Base-by-base conservation (phyloP, 2,797 vertebrate genomes). In the Mus spretus region DNA sequence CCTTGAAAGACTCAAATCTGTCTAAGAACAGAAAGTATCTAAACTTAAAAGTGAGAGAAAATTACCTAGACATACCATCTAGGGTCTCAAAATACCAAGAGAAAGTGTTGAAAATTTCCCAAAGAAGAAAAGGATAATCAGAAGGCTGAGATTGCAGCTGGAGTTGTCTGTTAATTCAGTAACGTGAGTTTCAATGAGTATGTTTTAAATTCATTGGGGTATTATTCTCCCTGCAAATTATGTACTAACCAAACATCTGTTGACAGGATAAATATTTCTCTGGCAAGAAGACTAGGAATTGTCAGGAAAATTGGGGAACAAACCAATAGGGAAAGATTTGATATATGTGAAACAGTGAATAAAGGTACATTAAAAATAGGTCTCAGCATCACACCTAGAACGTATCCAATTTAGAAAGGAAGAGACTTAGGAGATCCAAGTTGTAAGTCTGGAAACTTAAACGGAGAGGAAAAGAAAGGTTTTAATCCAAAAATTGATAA, bases 211-310 rank as follows among this genome's bases (percentile, higher is more conserved):
- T 57, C n/a, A 1, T 20, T 50, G 34, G 53, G 17, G 53, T 59
- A 61, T 86, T 93, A 75, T 83, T 91, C 74, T 90, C 28, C 88
- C 14, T 78, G 11, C 89, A 74, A 92, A 61, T 83, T 50, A 65
- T 53, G 75, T 75, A 67, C 22, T 50, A 84, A 11, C 55, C 50
- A 78, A 65, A n/a, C 4, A 70, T 22, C 4, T 59, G 40, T 55
- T 47, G 15, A 31, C 59, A 90, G 55, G 70, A 61, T 65, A 83
- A 85, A 44, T 59, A 72, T 80, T 89, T 91, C 53, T 50, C 22
- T 19, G 28, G 44, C 17, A 55, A 44, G 24, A 79, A 79, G n/a
- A 84, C 26, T 47, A 34, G 55, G 20, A 57, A 3, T 78, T 80
- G 31, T 47, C 63, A 78, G 50, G 53, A 24, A 57, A 44, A 50